These are phyloP conservation scores for Dusona sp. DNA, from an alignment of 2,888 invertebrate species.

Conservation along the genomic window DNA sequence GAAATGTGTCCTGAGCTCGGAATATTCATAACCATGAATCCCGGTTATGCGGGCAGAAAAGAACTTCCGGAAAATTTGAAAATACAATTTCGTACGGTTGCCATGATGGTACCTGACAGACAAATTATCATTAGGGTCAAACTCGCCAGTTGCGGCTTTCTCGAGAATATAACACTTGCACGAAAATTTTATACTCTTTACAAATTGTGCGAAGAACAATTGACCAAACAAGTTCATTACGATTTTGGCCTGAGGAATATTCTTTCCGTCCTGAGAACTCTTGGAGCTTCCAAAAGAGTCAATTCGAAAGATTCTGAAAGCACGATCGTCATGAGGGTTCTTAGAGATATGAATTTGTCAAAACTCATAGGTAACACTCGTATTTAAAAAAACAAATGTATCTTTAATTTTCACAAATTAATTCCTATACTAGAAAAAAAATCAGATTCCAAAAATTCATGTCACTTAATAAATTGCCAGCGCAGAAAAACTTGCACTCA, in stretches of 20 bases:
- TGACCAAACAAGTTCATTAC: constrained; percentile 98
- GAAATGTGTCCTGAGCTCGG: constrained; percentile 98
- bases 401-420: not conserved
- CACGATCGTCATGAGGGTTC: constrained; percentile 97
- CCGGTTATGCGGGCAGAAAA: constrained; percentile 98
- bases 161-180: constrained; percentile 97
- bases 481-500: not conserved
- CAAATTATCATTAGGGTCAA: constrained; percentile 99
- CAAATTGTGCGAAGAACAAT: constrained; percentile 98
- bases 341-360: constrained; percentile 99
- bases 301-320: constrained; percentile 97
- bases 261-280: constrained; percentile 95
- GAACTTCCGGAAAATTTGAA: constrained; percentile 98
- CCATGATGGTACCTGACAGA: constrained; percentile 99
- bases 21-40: constrained; percentile 99
- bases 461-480: not conserved
- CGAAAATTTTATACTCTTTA: constrained; percentile 98
- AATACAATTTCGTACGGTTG: constrained; percentile 98
- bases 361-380: constrained; percentile 90
- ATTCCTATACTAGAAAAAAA: not conserved
- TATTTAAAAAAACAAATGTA: not conserved
- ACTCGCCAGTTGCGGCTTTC: constrained; percentile 97
- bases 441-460: too few relatives aligned
- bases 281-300: constrained; percentile 96
- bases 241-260: constrained; percentile 98